Evolutionary conservation across 2,888 invertebrate species (phyloP).

Genomic region (Eristalis arbustorum): DNA sequence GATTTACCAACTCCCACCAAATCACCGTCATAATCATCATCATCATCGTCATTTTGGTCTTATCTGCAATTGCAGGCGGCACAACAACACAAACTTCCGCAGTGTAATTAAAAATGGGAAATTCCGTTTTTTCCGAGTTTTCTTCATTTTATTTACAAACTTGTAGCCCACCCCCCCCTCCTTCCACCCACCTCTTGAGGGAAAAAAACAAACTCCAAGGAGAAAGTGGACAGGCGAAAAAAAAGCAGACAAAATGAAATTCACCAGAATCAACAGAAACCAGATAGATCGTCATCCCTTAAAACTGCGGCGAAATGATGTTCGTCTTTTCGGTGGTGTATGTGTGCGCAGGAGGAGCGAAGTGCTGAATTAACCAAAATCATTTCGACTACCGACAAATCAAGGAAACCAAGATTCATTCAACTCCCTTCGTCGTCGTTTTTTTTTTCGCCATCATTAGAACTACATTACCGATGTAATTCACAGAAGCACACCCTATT

Average conservation of each 20-base stretch:
- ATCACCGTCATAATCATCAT: conserved; percentile 5
- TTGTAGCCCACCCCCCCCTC: background rate
- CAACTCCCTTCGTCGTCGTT: background rate
- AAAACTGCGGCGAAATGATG: conserved; percentile 19
- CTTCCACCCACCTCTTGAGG: background rate
- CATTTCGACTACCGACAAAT: conserved; percentile 27
- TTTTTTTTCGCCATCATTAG: conserved; percentile 25
- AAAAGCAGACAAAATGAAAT: conserved; percentile 16
- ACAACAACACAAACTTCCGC: conserved; percentile 57
- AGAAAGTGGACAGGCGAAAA: background rate
- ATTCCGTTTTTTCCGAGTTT: conserved; percentile 41
- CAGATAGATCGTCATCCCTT: conserved; percentile 35
- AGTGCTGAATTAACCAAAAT: conserved; percentile 54
- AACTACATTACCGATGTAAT: conserved; percentile 41
- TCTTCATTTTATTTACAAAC: conserved; percentile 7
- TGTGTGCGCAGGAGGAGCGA: background rate
- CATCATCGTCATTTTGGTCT: conserved; percentile 25
- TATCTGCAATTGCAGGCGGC: conserved; percentile 57
- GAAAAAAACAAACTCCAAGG: background rate
- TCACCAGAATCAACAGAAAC: background rate
- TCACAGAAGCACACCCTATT: background rate
- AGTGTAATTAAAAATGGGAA: conserved; percentile 62
- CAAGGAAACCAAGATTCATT: conserved; percentile 3
- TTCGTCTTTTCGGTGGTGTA: background rate
- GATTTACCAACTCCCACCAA: background rate